Base-by-base conservation (phyloP, 2,797 vertebrate genomes). In the Silurus aristotelis region DNA sequence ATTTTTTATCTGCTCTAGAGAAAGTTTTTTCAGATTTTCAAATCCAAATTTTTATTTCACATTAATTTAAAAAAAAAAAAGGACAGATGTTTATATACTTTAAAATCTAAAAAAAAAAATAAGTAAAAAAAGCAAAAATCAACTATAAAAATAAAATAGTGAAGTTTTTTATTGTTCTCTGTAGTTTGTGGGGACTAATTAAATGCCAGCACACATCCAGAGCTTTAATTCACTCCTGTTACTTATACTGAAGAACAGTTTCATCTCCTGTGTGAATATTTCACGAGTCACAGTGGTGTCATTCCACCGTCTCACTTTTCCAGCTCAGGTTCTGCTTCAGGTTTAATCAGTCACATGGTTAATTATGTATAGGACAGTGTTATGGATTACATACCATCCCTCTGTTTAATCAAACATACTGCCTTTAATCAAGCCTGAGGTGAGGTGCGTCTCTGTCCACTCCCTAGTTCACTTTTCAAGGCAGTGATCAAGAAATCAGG, bases 261-360 rank as follows among this genome's bases (percentile, higher is more conserved):
- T 87, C 27, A 87, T 88, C 83, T 52, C 83, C 86, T 76, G 58
- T 13, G 80, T 90, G 85, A 88, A 92, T 92, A 92, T 93, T 92
- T 89, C 89, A 93, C 91, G 85, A 89, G 83, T 72, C 20, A 19
- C 19, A 80, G 89, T 27, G 71, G 86, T 86, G 67, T 90, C 77
- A 78, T 85, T 88, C 72, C 71, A 61, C 87, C 89, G 76, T 87
- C 86, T 80, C 83, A 87, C 38, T 84, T 88, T 90, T 84, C 43
- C n/a, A 58, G 71, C 87, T 89, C 82, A 85, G 67, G 2, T 75
- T 14, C 43, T 27, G 15, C 25, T 19, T 48, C 80, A 63, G 48
- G 48, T 72, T 71, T 80, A 38, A 66, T 81, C 78, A 66, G 68
- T 8, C 31, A 19, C 60, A 4, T 25, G 38, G 3, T 60, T n/a